phyloP scores from a whole-genome alignment of 2,113 vertebrate species.

The Alligator mississippiensis region DNA sequence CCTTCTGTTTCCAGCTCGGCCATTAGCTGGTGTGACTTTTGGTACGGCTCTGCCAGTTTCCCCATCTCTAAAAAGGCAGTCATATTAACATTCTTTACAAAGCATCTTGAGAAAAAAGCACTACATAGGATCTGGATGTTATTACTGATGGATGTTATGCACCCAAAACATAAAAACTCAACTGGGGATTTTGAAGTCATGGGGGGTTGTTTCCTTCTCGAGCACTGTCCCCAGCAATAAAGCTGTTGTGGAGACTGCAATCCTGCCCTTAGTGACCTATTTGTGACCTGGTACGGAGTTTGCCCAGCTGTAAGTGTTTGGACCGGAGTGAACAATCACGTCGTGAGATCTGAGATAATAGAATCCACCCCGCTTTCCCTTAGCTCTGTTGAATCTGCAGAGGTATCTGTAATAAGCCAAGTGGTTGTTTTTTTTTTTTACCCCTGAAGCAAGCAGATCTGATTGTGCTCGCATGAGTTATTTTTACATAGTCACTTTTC shows the following conservation, averaged over 20 bases:
- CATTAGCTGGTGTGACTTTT: too few relatives aligned
- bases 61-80: too few relatives aligned
- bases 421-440: neutral
- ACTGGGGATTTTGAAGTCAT: neutral
- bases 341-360: neutral
- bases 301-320: neutral
- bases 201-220: neutral
- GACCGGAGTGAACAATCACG: neutral
- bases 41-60: too few relatives aligned
- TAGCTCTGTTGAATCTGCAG: neutral
- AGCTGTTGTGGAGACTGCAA: neutral
- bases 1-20: too few relatives aligned
- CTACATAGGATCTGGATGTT: too few relatives aligned
- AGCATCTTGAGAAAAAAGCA: too few relatives aligned
- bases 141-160: too few relatives aligned
- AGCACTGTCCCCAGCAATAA: neutral
- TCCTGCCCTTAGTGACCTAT: neutral
- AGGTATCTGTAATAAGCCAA: neutral
- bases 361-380: neutral
- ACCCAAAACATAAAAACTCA: neutral
- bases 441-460: neutral
- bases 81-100: too few relatives aligned
- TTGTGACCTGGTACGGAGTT: neutral
- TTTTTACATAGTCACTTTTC: neutral
- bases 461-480: neutral